Base-by-base conservation (phyloP, 2,888 invertebrate species). In the Drosophila mimica region DNA sequence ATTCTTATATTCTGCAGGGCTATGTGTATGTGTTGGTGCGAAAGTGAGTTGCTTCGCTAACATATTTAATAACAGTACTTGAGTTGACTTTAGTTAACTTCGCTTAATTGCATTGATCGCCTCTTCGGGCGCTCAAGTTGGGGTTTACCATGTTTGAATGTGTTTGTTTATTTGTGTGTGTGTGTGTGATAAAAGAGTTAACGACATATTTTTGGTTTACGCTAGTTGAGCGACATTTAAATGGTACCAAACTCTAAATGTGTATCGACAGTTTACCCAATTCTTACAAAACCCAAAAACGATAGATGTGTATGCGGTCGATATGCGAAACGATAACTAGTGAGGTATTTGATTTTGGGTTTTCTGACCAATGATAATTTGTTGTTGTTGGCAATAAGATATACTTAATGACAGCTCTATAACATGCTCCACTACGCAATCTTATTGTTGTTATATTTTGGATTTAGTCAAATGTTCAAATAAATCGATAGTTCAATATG, bases 361-460 rank as follows among this genome's bases (percentile, higher is more conserved):
- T 64, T 25, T 31, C 40, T 73, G 43, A 61, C 67, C 59, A 56
- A 72, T 57, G n/a, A 38, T 31, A 15, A 53, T 63, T 33, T 43
- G 58, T 33, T 52, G 28, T 48, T 67, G 56, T 70, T 58, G 62
- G 61, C 65, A 66, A 75, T 71, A 78, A 64, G 61, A 78, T 77
- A 43, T 69, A 77, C 78, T 65, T 59, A 62, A 79, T 79, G 66
- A 80, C 59, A 80, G 75, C 81, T 79, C 67, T 86, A 83, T 51
- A 52, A 56, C 83, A 83, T 83, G 83, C 83, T 83, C 87, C 84
- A 77, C 83, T 83, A 83, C 87, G 68, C 59, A 65, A 84, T 76
- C 72, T 72, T 64, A 74, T 76, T 79, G 57, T 59, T 74, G 40
- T 59, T 57, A 43, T 20, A 17, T 28, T 28, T 64, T 60, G 9